A percentile compares a stretch with the other conserved stretches of the same genome.
These are phyloP conservation scores for Clanis bilineata DNA, from an alignment of 2,888 invertebrate genomes.

Conservation along the genomic window DNA sequence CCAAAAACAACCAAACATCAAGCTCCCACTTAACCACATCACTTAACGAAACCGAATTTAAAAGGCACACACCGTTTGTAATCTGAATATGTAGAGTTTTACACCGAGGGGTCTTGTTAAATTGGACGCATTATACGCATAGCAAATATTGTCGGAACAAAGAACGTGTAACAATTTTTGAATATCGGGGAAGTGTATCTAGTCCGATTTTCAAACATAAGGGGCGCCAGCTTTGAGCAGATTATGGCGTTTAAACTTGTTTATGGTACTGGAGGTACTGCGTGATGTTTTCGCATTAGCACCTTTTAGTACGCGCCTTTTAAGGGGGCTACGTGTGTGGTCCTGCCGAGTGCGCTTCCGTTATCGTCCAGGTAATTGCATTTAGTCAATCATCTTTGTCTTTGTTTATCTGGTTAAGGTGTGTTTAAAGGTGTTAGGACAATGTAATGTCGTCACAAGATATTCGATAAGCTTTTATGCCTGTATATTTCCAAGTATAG, in stretches of 20 bases:
- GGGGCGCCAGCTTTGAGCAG: constrained; percentile 69
- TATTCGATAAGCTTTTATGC: neutral
- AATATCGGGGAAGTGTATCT: constrained; percentile 62
- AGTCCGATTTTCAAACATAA: constrained; percentile 62
- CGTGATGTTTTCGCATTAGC: constrained; percentile 74
- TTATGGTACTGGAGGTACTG: constrained; percentile 69
- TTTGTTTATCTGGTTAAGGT: constrained; percentile 1
- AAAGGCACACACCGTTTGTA: constrained; percentile 43
- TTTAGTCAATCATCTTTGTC: constrained; percentile 12
- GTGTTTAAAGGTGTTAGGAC: neutral
- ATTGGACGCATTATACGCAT: constrained; percentile 56
- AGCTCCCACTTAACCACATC: constrained; percentile 74
- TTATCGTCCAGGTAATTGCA: constrained; percentile 40
- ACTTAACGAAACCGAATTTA: constrained; percentile 65
- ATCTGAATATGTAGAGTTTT: constrained; percentile 28
- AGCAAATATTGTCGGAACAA: constrained; percentile 66
- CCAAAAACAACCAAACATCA: constrained; percentile 78
- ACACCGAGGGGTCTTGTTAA: constrained; percentile 42
- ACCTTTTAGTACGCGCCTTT: constrained; percentile 75
- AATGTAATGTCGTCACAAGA: neutral
- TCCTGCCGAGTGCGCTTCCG: constrained; percentile 39
- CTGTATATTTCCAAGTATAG: too few relatives aligned
- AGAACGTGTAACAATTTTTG: constrained; percentile 70
- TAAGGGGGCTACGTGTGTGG: constrained; percentile 72
- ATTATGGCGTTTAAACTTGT: constrained; percentile 74